Evolutionary conservation across 2,888 invertebrate species (phyloP), one percentile per base, ranked within the genome.

Genomic region (Patella caerulea): DNA sequence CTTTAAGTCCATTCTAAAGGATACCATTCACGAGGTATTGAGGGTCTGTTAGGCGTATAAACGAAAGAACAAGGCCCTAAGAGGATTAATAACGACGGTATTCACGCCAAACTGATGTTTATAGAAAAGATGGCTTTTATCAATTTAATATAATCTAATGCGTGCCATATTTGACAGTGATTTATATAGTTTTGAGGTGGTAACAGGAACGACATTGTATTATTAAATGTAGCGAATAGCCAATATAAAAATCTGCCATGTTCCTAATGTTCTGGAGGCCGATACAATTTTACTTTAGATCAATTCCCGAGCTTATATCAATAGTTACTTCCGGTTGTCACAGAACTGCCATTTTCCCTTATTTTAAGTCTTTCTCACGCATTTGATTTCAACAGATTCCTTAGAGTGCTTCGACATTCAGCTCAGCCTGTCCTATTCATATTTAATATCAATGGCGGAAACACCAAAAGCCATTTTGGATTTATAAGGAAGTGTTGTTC

Each of bases 61-160:
- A 65, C 65, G 65, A 24, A 24, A 65, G 65, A 65, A 65, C 65
- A 65, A 65, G 65, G 19, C 65, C 24, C 14, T 65, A 65, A 65
- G 65, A 65, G 65, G 65, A 65, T 65, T 65, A 65, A 65, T 65
- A 65, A 65, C 24, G 65, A 65, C 24, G 11, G 19, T 24, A 65
- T 65, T 65, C 65, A 65, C 19, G 24, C 19, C 19, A 19, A 12
- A 65, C 65, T 65, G 65, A 65, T 65, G 65, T 65, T 65, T 24
- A 65, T 65, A 65, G 65, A 65, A 65, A 65, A 65, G 24, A 14
- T 65, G 65, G 19, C 65, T 65, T 65, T 65, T 65, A 65, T 65
- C 65, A 65, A 65, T 65, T 65, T 65, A 65, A 65, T 65, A 65
- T 65, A 65, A 65, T 65, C 65, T 24, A 65, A 65, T 65, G 24